Base-by-base conservation (phyloP, 1,140 invertebrate species). In the Gryon sp. region DNA sequence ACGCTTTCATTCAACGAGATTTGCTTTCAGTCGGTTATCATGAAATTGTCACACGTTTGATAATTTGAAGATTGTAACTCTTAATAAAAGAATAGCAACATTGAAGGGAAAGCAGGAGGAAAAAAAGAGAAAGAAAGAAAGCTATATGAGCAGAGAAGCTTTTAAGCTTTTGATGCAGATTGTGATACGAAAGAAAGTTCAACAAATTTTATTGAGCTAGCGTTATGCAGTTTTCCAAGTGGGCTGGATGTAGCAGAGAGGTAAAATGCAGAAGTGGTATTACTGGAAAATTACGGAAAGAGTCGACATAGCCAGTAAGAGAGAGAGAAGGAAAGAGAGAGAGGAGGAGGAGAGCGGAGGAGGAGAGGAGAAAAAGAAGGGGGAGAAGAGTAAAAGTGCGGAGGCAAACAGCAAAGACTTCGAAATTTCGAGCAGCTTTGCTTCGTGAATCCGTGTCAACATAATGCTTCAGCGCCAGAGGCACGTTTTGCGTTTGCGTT, bases 401-500 rank as follows among this genome's bases (percentile, higher is more conserved):
- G 52, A 65, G 59, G 65, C 52, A 76, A 76, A 76, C 59, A 76
- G 63, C 41, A 68, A 76, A 69, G 73, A 69, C 52, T 65, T 70
- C 59, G 65, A 70, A 76, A 76, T 76, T 76, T 76, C 65, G 74
- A 70, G 60, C 52, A 70, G 73, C 74, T 70, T 65, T 65, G 74
- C 52, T 65, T 76, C 74, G 59, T 65, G 65, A 76, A 76, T 76
- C 57, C 59, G 60, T 76, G 74, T 76, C 74, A 76, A 77, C 74
- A 77, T 77, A 77, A 77, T 77, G 74, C 74, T 72, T 70, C 68
- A 65, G 74, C 60, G 66, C 74, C 60, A 70, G 60, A 77, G 74
- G 74, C 74, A 77, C 74, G 68, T 77, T 77, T 72, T 70, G 66
- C 66, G 53, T 77, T 77, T 77, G 59, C 74, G 74, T 77, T 77